A percentile compares a stretch with the other conserved stretches of the same genome.
These are phyloP conservation scores for Dendrolimus kikuchii DNA, from an alignment of 1,140 invertebrate species.

Conservation along the genomic window DNA sequence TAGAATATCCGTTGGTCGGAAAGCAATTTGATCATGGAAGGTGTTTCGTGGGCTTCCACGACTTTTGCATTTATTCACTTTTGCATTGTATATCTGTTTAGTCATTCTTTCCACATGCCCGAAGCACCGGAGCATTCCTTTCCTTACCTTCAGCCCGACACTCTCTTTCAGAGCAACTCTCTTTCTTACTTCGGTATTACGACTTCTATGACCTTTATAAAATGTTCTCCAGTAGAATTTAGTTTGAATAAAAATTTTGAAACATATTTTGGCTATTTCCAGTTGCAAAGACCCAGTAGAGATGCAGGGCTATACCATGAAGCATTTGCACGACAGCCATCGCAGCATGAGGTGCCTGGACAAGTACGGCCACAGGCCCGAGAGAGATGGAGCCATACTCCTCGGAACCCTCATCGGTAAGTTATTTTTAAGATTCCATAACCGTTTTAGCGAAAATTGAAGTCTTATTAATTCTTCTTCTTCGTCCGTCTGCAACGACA, in stretches of 20 bases:
- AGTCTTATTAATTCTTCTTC: background rate
- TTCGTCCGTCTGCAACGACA: background rate
- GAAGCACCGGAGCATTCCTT: too few relatives aligned
- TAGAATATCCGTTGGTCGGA: too few relatives aligned
- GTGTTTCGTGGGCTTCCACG: too few relatives aligned
- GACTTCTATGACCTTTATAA: too few relatives aligned
- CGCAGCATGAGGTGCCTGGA: constrained; percentile 76
- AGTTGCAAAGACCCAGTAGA: constrained; percentile 75
- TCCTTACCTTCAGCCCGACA: too few relatives aligned
- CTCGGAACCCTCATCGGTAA: constrained; percentile 78
- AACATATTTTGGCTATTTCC: constrained; percentile 16
- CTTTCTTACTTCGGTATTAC: too few relatives aligned
- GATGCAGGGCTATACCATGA: constrained; percentile 73
- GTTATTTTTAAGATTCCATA: background rate
- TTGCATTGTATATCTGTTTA: too few relatives aligned
- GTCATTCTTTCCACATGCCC: too few relatives aligned
- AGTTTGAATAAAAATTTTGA: background rate
- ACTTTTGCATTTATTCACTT: too few relatives aligned
- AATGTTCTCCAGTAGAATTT: too few relatives aligned
- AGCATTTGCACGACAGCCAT: constrained; percentile 70
- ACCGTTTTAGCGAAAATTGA: background rate
- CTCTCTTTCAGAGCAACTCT: too few relatives aligned
- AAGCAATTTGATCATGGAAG: too few relatives aligned
- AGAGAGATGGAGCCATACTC: constrained; percentile 77
- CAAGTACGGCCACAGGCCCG: constrained; percentile 74